These are phyloP conservation scores for Dryadula phaetusa DNA, from an alignment of 2,888 invertebrate genomes.

Conservation along the genomic window DNA sequence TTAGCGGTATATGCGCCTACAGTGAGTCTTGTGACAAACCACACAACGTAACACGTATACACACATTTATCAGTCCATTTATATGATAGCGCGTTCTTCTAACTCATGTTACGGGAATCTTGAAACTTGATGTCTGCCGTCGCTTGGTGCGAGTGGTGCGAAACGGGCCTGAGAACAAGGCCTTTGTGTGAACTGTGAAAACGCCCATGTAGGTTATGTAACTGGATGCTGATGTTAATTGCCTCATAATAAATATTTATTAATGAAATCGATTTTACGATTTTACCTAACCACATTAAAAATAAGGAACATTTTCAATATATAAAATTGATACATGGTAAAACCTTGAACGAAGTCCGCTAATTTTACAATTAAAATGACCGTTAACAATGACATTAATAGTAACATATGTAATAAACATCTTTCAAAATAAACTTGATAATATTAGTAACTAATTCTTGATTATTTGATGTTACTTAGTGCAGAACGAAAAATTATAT, in stretches of 20 bases:
- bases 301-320: conserved; percentile 60
- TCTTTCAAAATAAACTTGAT: background rate
- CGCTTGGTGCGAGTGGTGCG: conserved; percentile 51
- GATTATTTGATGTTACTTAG: background rate
- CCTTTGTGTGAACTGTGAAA: conserved; percentile 58
- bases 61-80: conserved; percentile 52
- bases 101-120: conserved; percentile 66
- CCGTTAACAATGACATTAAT: conserved; percentile 53
- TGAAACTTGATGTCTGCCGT: conserved; percentile 61
- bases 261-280: conserved; percentile 51
- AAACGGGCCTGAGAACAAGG: conserved; percentile 66
- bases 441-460: background rate
- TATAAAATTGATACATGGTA: conserved; percentile 59
- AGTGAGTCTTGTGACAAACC: conserved; percentile 43
- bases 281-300: conserved; percentile 39
- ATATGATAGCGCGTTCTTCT: conserved; percentile 61
- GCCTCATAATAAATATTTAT: conserved; percentile 69
- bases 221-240: conserved; percentile 72
- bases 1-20: conserved; percentile 49
- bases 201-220: conserved; percentile 75
- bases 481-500: background rate
- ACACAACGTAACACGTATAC: conserved; percentile 39
- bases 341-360: background rate
- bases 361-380: background rate
- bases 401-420: background rate